Conservation (phyloP, 2,888 invertebrate species). For the Meteorus colon region DNA sequence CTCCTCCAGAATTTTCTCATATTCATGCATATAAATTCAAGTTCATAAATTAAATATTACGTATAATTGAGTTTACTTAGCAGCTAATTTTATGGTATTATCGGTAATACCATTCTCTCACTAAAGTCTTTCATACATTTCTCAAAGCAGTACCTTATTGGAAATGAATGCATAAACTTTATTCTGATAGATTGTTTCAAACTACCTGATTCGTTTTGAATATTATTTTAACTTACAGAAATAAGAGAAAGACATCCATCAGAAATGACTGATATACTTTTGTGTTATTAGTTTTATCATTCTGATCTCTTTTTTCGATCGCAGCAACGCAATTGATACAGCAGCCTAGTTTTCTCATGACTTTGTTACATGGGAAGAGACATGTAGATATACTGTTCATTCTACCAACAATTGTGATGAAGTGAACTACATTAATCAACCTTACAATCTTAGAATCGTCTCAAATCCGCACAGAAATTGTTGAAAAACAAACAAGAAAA, state of each 20-base stretch:
- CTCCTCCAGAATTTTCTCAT: not conserved
- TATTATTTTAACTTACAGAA: too few relatives aligned
- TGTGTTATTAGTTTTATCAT: too few relatives aligned
- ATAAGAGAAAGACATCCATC: too few relatives aligned
- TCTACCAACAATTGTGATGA: not conserved
- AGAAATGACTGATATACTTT: too few relatives aligned
- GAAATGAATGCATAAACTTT: not conserved
- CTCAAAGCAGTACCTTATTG: not conserved
- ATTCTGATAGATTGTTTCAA: not conserved
- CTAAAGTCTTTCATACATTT: slow-evolving; percentile 39
- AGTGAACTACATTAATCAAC: not conserved
- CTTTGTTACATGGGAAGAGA: too few relatives aligned
- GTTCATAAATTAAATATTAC: not conserved
- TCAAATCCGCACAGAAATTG: not conserved
- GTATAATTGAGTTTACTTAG: not conserved
- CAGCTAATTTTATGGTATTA: slow-evolving; percentile 7
- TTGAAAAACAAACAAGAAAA: not conserved
- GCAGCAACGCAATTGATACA: too few relatives aligned
- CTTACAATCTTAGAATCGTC: not conserved
- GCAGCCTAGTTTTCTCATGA: too few relatives aligned
- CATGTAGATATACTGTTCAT: too few relatives aligned
- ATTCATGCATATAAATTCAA: not conserved
- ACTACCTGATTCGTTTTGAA: too few relatives aligned
- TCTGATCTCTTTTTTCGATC: too few relatives aligned
- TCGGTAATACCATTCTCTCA: slow-evolving; percentile 26